Conservation (phyloP, 1,140 invertebrate genomes). For the Drosophila novamexicana region DNA sequence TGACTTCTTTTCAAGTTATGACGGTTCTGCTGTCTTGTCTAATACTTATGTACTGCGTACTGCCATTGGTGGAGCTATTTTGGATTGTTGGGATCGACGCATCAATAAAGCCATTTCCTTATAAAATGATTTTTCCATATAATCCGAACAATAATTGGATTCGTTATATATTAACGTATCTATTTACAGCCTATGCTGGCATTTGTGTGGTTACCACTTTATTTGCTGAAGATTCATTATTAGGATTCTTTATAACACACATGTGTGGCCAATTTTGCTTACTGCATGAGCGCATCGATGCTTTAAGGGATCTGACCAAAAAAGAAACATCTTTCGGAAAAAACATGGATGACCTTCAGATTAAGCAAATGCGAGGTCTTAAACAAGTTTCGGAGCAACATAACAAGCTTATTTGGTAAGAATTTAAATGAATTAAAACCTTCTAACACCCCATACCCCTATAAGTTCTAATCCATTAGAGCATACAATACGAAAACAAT, state of each 20-base stretch:
- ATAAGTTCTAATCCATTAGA: no score
- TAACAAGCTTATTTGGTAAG: constrained; percentile 68
- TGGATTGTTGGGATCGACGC: constrained; percentile 31
- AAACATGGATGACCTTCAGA: constrained; percentile 9
- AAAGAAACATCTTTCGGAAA: neutral
- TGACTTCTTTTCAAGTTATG: constrained; percentile 71
- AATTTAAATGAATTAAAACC: neutral
- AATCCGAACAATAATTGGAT: constrained; percentile 62
- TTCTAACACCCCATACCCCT: no score
- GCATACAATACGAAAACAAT: no score
- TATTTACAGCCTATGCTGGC: constrained; percentile 77
- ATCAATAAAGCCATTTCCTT: constrained; percentile 74
- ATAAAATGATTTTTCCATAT: constrained; percentile 79
- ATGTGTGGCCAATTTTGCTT: constrained; percentile 77
- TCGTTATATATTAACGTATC: constrained; percentile 66
- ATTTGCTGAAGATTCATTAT: constrained; percentile 79
- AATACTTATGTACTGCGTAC: constrained; percentile 76
- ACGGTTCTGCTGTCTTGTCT: constrained; percentile 65
- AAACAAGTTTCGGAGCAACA: constrained; percentile 56
- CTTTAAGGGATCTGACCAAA: neutral
- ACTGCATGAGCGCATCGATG: constrained; percentile 63
- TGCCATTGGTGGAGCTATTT: constrained; percentile 72
- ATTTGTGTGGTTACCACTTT: constrained; percentile 82
- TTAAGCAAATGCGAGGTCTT: constrained; percentile 19
- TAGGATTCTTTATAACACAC: constrained; percentile 79